Percentiles rank a stretch among this genome's conserved stretches.
Evolutionary conservation across 2,113 vertebrate species (phyloP).

Genomic region (Phoenicopterus ruber): DNA sequence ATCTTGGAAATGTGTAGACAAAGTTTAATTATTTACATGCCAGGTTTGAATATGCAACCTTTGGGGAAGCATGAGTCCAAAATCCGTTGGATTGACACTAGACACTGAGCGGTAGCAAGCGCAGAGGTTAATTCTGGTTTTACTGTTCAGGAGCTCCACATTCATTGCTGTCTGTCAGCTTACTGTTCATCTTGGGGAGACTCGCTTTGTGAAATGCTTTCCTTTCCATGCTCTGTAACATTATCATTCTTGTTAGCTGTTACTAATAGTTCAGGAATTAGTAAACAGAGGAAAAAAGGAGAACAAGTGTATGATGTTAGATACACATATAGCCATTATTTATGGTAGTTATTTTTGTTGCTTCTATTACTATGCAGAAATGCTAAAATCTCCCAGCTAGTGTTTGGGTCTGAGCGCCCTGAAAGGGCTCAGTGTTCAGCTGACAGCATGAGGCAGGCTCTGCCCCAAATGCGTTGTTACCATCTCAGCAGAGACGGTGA

Average conservation of each 20-base stretch:
- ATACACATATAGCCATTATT: not conserved
- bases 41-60: not conserved
- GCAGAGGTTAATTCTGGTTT: not conserved
- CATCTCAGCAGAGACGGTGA: not conserved
- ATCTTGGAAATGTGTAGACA: not conserved
- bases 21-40: slow-evolving; percentile 36
- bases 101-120: not conserved
- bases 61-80: not conserved
- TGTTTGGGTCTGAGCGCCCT: not conserved
- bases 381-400: not conserved
- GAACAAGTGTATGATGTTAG: not conserved
- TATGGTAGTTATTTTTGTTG: not conserved
- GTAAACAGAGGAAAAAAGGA: not conserved
- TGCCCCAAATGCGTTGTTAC: not conserved
- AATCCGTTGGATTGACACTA: not conserved
- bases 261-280: not conserved
- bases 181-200: not conserved
- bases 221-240: not conserved
- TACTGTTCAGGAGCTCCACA: not conserved
- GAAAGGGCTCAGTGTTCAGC: not conserved
- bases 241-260: not conserved
- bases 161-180: not conserved
- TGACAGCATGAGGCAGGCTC: not conserved
- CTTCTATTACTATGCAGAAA: not conserved
- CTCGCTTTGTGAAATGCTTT: not conserved